phyloP scores from a whole-genome alignment of 2,113 vertebrate species.

The Amblyopsis rosae region DNA sequence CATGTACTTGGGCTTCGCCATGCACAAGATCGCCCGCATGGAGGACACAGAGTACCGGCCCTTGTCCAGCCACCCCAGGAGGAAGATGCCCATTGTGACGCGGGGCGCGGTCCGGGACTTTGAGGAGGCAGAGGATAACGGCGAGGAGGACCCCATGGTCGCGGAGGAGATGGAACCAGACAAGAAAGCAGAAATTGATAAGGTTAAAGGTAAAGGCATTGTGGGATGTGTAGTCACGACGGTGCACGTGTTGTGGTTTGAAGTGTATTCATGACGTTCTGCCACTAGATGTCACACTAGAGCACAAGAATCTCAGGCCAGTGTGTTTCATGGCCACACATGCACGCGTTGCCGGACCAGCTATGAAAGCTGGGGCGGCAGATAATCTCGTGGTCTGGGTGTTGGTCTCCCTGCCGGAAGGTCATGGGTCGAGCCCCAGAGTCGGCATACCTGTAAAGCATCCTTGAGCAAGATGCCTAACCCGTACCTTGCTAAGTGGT shows the following conservation, averaged over 20 bases:
- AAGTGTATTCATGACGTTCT: not conserved
- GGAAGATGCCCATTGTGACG: slow-evolving; percentile 65
- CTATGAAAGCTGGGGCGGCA: too few species aligned
- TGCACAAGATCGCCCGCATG: slow-evolving; percentile 84
- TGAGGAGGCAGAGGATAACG: slow-evolving; percentile 83
- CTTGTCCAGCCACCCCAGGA: slow-evolving; percentile 6
- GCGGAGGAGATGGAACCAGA: slow-evolving; percentile 81
- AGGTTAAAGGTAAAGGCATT: not conserved
- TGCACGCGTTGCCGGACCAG: too few species aligned
- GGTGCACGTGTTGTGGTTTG: not conserved
- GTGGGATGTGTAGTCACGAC: not conserved
- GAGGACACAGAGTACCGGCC: slow-evolving; percentile 60
- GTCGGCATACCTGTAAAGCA: too few species aligned
- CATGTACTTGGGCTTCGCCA: slow-evolving; percentile 87
- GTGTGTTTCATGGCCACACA: too few species aligned
- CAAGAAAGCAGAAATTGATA: slow-evolving; percentile 55
- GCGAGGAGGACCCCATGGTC: slow-evolving; percentile 89
- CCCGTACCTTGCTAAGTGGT: too few species aligned
- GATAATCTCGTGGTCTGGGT: too few species aligned
- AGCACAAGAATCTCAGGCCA: too few species aligned
- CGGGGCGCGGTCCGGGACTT: slow-evolving; percentile 78
- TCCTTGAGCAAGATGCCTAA: too few species aligned
- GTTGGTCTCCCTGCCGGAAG: too few species aligned
- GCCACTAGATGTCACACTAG: too few species aligned
- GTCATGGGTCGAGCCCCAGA: too few species aligned